Percentiles rank a stretch among this genome's conserved stretches.
phyloP scores from a whole-genome alignment of 2,888 invertebrate species.

The Drosophila mercatorum region DNA sequence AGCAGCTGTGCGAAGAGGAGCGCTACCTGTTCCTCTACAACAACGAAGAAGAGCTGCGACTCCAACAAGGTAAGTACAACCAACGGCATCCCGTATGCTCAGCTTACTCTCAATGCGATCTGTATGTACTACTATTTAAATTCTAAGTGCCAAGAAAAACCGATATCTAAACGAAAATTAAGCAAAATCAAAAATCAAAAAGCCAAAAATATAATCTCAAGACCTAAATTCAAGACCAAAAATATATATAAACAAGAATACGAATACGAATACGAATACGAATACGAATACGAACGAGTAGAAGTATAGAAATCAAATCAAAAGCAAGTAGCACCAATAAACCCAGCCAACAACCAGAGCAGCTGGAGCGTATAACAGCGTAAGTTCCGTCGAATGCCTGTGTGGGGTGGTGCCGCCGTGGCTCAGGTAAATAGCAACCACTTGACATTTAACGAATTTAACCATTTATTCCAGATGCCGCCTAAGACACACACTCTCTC shows the following conservation, averaged over 20 bases:
- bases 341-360: conserved; percentile 20
- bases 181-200: not conserved
- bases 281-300: not conserved
- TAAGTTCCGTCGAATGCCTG: conserved; percentile 30
- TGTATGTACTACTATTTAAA: conserved; percentile 61
- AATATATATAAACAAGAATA: not conserved
- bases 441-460: conserved; percentile 46
- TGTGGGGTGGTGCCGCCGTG: conserved; percentile 23
- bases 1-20: conserved; percentile 97
- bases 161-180: conserved; percentile 13
- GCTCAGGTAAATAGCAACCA: conserved; percentile 65
- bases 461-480: conserved; percentile 54
- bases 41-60: conserved; percentile 94
- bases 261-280: not conserved
- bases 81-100: conserved; percentile 18
- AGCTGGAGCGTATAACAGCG: conserved; percentile 12
- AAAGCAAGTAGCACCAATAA: conserved; percentile 28
- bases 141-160: conserved; percentile 58
- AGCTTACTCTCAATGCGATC: conserved; percentile 49
- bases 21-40: conserved; percentile 93
- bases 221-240: conserved; percentile 20
- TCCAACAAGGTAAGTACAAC: conserved; percentile 92
- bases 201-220: not conserved
- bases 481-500: not conserved
- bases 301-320: conserved; percentile 22